Conservation (phyloP, 2,797 vertebrate species). For the Fratercula arctica region DNA sequence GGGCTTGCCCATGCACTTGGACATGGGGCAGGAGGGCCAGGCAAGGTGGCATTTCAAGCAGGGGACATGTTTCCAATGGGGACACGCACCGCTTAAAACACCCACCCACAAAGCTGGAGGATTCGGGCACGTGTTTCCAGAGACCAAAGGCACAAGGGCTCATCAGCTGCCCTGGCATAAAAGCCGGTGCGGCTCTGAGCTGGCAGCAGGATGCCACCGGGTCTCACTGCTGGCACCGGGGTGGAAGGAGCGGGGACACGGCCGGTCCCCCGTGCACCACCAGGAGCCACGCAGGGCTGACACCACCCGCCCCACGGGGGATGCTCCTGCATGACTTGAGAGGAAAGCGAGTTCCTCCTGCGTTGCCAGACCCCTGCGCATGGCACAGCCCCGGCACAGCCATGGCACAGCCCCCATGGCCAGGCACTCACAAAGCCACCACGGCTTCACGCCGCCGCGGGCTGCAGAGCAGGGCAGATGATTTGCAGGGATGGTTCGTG, state of each 20-base stretch:
- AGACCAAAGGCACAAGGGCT: neutral
- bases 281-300: neutral
- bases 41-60: neutral
- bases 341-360: neutral
- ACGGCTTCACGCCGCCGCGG: rapidly evolving
- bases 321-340: neutral
- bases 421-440: neutral
- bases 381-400: neutral
- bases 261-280: neutral
- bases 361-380: neutral
- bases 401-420: neutral
- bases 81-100: neutral
- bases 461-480: neutral
- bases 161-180: neutral
- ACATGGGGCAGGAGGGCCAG: neutral
- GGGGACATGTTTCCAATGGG: neutral
- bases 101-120: neutral
- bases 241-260: neutral
- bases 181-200: neutral
- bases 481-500: neutral
- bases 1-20: neutral
- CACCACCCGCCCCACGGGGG: neutral
- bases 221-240: neutral
- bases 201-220: neutral
- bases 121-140: neutral